Conservation (phyloP, 2,113 vertebrate genomes). For the Cynopterus brachyotis region DNA sequence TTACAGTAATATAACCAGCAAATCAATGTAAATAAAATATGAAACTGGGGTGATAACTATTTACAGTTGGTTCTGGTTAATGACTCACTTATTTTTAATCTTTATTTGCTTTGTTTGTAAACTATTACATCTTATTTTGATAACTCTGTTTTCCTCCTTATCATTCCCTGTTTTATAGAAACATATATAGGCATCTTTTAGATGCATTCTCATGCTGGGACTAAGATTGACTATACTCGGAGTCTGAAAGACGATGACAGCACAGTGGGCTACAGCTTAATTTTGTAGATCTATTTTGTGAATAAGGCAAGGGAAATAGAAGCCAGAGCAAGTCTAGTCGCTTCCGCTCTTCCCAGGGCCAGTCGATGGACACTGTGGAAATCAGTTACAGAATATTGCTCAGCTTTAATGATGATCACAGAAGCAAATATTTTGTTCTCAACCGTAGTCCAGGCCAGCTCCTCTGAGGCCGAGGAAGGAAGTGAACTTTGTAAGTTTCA, state of each 20-base stretch:
- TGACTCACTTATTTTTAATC: slow-evolving; percentile 45
- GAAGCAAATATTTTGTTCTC: not conserved
- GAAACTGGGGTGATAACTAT: slow-evolving; percentile 55
- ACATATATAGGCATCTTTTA: not conserved
- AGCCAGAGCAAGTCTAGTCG: not conserved
- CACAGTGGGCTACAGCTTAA: not conserved
- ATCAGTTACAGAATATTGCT: not conserved
- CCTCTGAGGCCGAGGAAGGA: not conserved
- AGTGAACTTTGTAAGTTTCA: not conserved
- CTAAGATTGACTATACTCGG: not conserved
- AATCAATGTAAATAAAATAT: slow-evolving; percentile 49
- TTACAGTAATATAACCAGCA: slow-evolving; percentile 34
- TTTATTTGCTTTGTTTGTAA: slow-evolving; percentile 29
- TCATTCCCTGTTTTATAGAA: slow-evolving; percentile 2
- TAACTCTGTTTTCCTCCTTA: not conserved
- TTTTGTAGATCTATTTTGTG: not conserved
- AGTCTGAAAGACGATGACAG: not conserved
- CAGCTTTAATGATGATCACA: not conserved
- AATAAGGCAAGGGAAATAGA: not conserved
- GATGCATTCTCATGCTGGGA: not conserved
- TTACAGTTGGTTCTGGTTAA: slow-evolving; percentile 50
- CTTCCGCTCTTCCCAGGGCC: not conserved
- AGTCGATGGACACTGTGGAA: not conserved
- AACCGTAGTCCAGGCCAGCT: not conserved
- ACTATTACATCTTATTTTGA: slow-evolving; percentile 2